Evolutionary conservation across 2,888 invertebrate species (phyloP), one percentile per base, ranked within the genome.

Genomic region (Plutella xylostella): DNA sequence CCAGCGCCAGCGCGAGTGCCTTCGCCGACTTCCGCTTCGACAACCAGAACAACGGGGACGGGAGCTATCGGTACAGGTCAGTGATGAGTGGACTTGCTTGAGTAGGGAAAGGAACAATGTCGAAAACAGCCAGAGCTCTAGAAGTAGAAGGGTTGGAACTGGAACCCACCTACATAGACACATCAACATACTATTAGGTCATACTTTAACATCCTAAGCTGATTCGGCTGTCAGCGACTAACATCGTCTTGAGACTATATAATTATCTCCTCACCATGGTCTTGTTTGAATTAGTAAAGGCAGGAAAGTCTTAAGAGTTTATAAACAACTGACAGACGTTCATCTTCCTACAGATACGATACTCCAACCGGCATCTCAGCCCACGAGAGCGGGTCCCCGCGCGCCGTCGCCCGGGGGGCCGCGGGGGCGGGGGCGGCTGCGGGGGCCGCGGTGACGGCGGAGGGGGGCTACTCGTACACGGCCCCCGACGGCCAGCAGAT

Each of bases 401-500:
- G 87, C 47, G 87, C 86, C 0, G 87, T 87, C 0, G 73, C 85
- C 14, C 86, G 86, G 37, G 75, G 79, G 1, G 85, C 76, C 31
- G 83, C 84, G 1, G 83, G 84, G 51, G 87, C 86, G 22, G 59
- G 68, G 0, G 87, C 87, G 0, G 73, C 85, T n/a, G 86, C 86
- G 37, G 75, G 79, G 1, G 85, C 76, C 31, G 83, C 84, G 1
- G 83, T 84, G 51, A 86, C 87, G 9, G 90, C 89, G 0, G 88
- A 89, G 55, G 90, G 90, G 11, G 88, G 85, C 42, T 90, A 85
- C 73, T 87, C 88, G 15, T 90, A 88, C 70, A 86, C 87, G 14
- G 85, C 89, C 2, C 90, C 89, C 1, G 90, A 90, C 55, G 89
- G 89, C 35, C 86, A 86, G 56, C 82, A 87, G 54, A 85, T 89